phyloP scores from a whole-genome alignment of 2,113 vertebrate genomes.

The Clarias gariepinus region DNA sequence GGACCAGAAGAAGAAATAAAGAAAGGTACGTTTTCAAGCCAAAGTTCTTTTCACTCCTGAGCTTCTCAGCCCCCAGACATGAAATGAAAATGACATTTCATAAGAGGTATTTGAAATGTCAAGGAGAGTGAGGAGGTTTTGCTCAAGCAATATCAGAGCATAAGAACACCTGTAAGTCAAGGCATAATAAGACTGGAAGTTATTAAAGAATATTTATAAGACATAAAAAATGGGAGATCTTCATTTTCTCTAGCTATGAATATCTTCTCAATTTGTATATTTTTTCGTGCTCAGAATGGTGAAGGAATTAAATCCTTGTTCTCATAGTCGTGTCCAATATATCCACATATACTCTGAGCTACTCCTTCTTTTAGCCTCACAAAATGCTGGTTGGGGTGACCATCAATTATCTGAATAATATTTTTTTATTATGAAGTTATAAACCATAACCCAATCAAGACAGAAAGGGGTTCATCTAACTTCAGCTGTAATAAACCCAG shows the following conservation, averaged over 20 bases:
- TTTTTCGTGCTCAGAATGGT: background rate
- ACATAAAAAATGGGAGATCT: background rate
- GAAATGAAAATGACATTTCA: background rate
- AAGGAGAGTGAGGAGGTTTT: background rate
- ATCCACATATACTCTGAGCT: background rate
- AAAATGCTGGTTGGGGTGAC: background rate
- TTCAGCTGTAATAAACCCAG: background rate
- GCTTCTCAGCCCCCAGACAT: background rate
- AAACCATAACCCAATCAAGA: background rate
- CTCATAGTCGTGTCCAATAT: background rate
- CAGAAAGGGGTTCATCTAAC: background rate
- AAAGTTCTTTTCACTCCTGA: background rate
- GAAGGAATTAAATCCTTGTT: background rate
- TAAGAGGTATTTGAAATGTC: background rate
- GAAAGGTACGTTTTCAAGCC: too few relatives aligned
- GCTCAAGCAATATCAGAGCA: background rate
- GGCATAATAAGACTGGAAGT: background rate
- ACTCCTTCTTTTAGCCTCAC: background rate
- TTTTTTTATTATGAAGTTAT: background rate
- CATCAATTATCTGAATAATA: background rate
- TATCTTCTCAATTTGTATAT: background rate
- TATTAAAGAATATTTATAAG: background rate
- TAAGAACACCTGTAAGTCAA: background rate
- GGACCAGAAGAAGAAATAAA: background rate
- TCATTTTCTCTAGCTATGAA: background rate